A percentile compares a stretch with the other conserved stretches of the same genome.
Evolutionary conservation across 2,113 vertebrate species (phyloP).

Genomic region (Poecile atricapillus): DNA sequence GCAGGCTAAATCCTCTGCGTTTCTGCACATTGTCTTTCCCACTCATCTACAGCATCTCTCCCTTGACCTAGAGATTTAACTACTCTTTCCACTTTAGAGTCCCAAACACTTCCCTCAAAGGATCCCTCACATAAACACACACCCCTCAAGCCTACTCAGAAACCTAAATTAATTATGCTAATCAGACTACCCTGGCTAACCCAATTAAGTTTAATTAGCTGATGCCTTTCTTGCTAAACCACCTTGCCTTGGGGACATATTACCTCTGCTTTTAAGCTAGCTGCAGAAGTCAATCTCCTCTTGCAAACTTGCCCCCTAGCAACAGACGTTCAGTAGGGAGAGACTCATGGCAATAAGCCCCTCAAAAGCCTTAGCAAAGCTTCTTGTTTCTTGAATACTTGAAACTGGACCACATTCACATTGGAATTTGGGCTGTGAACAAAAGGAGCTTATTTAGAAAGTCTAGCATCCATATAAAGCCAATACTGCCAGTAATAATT

Average conservation of each 20-base stretch:
- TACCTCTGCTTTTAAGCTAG: slow-evolving; percentile 49
- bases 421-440: background rate
- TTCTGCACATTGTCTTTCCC: background rate
- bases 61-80: slow-evolving; percentile 18
- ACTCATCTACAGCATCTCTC: background rate
- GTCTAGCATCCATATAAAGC: background rate
- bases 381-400: background rate
- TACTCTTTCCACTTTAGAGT: background rate
- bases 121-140: slow-evolving; percentile 25
- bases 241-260: slow-evolving; percentile 48
- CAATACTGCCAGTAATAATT: background rate
- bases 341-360: background rate
- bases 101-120: slow-evolving; percentile 11
- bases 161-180: slow-evolving; percentile 72
- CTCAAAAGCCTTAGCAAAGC: background rate
- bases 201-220: slow-evolving; percentile 71
- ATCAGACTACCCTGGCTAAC: slow-evolving; percentile 52
- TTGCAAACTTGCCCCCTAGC: slow-evolving; percentile 29
- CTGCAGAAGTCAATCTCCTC: slow-evolving; percentile 36
- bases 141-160: slow-evolving; percentile 47
- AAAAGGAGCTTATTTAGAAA: background rate
- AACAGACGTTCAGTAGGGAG: slow-evolving; percentile 4
- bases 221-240: slow-evolving; percentile 52
- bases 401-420: background rate
- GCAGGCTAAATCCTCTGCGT: background rate